A percentile compares a stretch with the other conserved stretches of the same genome.
Conservation (phyloP, 2,113 vertebrate species). For the Nerophis lumbriciformis region DNA sequence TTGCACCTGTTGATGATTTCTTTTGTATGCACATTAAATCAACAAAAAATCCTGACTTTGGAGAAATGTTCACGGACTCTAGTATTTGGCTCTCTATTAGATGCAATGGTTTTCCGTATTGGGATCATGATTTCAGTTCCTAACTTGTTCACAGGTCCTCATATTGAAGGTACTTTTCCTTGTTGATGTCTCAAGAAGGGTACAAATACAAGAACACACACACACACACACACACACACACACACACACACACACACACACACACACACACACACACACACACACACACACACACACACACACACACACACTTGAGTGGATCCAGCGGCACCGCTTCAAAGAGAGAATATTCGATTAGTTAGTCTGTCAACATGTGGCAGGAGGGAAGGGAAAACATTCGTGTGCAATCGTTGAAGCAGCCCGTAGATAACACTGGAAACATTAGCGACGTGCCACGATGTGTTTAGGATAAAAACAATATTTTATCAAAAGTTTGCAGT, state of each 20-base stretch:
- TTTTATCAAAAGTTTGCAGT: background rate
- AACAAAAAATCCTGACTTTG: no score
- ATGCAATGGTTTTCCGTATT: no score
- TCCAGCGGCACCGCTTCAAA: constrained; percentile 52
- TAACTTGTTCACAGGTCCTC: no score
- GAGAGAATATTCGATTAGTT: constrained; percentile 63
- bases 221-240: constrained; percentile 1
- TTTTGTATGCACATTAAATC: no score
- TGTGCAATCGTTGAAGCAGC: constrained; percentile 13
- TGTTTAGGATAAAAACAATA: background rate
- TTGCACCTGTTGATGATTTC: no score
- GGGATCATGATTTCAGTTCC: no score
- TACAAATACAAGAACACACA: no score
- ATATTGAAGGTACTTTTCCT: no score
- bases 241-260: background rate
- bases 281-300: constrained; percentile 8
- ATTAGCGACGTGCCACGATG: constrained; percentile 1
- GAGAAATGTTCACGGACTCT: no score
- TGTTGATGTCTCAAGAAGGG: no score
- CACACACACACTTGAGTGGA: constrained; percentile 46
- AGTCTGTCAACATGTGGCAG: constrained; percentile 45
- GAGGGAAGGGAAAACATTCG: constrained; percentile 27
- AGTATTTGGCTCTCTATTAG: no score
- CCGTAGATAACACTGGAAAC: constrained; percentile 27
- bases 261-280: constrained; percentile 9